Evolutionary conservation across 2,113 vertebrate genomes (phyloP), one percentile per base, ranked within the genome.

Genomic region (Dasyurus viverrinus): DNA sequence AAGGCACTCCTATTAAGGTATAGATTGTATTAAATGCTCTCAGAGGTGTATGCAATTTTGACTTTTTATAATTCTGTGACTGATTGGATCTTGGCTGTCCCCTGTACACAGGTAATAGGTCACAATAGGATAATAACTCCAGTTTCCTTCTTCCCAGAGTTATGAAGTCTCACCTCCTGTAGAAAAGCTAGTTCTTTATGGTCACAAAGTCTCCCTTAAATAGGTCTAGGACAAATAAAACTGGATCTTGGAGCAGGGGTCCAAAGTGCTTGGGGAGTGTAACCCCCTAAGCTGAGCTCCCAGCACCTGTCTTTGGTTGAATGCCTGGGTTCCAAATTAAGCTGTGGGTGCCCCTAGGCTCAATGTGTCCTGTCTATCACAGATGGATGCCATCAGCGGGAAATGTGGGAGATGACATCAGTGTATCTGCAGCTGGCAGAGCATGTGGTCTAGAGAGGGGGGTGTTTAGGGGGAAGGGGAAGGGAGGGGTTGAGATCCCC

Each of bases 401-500:
- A 90, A 76, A 89, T 84, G 95, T 96, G 95, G 91, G 91, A 60
- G 92, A 16, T 7, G 30, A 25, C 90, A 47, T 46, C 94, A 76
- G 25, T 96, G 92, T 90, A 94, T 91, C 90, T 91, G 89, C n/a
- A 25, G 60, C 54, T 55, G 76, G 89, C 89, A 90, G 14, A 95
- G 89, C 9, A 11, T 0, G 90, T 93, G 95, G 90, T 94, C 94
- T 47, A 30, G 54, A 25, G n/a, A 47, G 57, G 57, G 10, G 48
- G 46, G 54, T 76, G 68, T 19, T 76, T 11, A n/a, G 92, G 89
- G 26, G 60, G 93, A 47, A 68, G 68, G 7, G 68, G 19, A 84
- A 84, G 68, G 68, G 68, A 68, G 60, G 68, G 68, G 68, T 47
- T 14, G 9, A 91, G 93, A 92, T 93, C 6, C 90, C 91, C 24